phyloP scores from a whole-genome alignment of 2,113 vertebrate species.

The Anser cygnoides region DNA sequence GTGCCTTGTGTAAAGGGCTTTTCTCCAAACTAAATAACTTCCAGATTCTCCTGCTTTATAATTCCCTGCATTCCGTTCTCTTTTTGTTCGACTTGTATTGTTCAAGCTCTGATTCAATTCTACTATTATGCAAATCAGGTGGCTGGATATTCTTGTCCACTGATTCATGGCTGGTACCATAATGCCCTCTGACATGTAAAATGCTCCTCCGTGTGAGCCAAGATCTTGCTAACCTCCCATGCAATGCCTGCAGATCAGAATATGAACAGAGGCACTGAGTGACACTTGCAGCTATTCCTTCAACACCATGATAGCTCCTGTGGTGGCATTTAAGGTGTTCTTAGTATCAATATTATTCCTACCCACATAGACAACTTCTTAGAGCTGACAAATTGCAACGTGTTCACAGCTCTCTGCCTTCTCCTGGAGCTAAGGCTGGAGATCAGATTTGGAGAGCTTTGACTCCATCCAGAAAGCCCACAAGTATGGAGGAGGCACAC shows the following conservation, averaged over 20 bases:
- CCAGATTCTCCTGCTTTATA: not conserved
- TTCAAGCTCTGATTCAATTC: conserved; percentile 6
- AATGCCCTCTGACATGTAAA: not conserved
- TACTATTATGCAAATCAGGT: not conserved
- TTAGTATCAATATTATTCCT: not conserved
- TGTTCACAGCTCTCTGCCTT: not conserved
- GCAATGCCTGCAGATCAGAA: not conserved
- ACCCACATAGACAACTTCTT: not conserved
- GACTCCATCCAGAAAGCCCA: not conserved
- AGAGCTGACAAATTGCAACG: not conserved
- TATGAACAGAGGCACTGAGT: not conserved
- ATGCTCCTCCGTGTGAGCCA: not conserved
- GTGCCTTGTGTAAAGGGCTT: not conserved
- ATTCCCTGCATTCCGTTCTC: not conserved
- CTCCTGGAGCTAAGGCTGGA: not conserved
- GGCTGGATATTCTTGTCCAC: not conserved
- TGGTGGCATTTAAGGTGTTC: not conserved
- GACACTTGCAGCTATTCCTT: not conserved
- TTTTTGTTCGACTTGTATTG: conserved; percentile 6
- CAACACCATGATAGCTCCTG: not conserved
- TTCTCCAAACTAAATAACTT: not conserved
- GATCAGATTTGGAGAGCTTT: not conserved
- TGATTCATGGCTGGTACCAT: not conserved
- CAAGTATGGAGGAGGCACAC: not conserved
- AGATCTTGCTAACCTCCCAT: not conserved